Percentiles rank a stretch among this genome's conserved stretches.
Conservation (phyloP, 2,113 vertebrate genomes). For the Thermophis baileyi region DNA sequence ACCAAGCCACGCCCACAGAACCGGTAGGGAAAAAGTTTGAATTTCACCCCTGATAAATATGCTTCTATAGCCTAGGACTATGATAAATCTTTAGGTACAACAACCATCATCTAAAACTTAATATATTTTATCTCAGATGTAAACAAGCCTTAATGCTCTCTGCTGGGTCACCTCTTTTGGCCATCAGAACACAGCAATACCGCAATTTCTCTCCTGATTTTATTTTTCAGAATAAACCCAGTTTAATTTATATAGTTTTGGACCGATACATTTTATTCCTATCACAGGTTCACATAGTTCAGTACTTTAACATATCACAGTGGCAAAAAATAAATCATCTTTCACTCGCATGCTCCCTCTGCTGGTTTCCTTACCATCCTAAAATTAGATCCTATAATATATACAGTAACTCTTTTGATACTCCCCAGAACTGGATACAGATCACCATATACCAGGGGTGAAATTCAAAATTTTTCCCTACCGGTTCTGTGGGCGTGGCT, state of each 20-base stretch:
- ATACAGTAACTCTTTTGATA: background rate
- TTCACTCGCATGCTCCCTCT: slow-evolving; percentile 18
- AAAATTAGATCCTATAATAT: background rate
- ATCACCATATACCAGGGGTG: no score
- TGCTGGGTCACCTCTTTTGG: background rate
- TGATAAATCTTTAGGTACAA: background rate
- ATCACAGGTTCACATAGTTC: background rate
- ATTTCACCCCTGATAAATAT: no score
- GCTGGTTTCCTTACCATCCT: background rate
- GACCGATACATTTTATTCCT: background rate
- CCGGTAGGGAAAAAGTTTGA: no score
- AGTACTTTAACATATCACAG: background rate
- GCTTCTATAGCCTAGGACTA: background rate
- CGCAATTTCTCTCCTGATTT: background rate
- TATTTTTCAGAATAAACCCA: background rate
- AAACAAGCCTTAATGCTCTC: background rate
- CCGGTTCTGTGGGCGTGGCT: no score
- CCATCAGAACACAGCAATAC: background rate
- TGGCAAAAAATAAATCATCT: background rate
- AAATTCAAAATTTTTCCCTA: no score
- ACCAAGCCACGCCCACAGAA: no score
- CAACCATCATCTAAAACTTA: background rate
- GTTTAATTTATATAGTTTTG: background rate
- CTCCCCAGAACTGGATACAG: background rate
- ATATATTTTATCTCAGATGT: background rate